Evolutionary conservation across 2,113 vertebrate species (phyloP), one percentile per base, ranked within the genome.

Genomic region (Carettochelys insculpta): DNA sequence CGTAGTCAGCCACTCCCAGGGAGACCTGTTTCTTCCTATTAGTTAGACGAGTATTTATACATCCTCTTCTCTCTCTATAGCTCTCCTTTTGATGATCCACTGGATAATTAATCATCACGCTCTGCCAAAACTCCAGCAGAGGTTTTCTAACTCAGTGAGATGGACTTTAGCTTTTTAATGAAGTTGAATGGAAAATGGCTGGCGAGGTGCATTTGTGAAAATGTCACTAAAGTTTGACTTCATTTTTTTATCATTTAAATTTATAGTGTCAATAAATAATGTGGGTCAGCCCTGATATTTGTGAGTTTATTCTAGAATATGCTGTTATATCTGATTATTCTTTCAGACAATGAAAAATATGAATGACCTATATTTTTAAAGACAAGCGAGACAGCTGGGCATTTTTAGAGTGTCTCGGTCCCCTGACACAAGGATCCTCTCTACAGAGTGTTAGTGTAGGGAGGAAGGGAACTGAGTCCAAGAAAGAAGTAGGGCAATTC

Each of bases 401-500:
- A 82, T 84, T 61, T 71, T 81, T 8, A 50, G 78, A 41, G 88
- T 61, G 80, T 77, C 12, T 83, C 47, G 65, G 87, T 87, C 83
- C 80, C 85, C 51, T 75, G 19, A 17, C n/a, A 11, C 5, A 71
- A 89, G 87, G 50, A 81, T 20, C 86, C 92, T 86, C 24, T 88
- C 73, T 89, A 84, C 85, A 81, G 80, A 90, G 79, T 78, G 79
- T 86, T 79, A 93, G 84, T 2, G 13, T 9, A 2, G 90, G 89
- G 88, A 94, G 51, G 77, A 90, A 92, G 29, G 85, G 83, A 95
- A 89, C 0, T 48, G 91, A 12, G 38, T 58, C n/a, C 50, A 77
- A 45, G 22, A 20, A 76, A 31, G 38, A 96, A 90, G 90, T 56
- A 82, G 95, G 94, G 82, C 87, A 94, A 84, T 90, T 94, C 89